Base-by-base conservation (phyloP, 1,140 invertebrate species). In the Ephestia elutella region DNA sequence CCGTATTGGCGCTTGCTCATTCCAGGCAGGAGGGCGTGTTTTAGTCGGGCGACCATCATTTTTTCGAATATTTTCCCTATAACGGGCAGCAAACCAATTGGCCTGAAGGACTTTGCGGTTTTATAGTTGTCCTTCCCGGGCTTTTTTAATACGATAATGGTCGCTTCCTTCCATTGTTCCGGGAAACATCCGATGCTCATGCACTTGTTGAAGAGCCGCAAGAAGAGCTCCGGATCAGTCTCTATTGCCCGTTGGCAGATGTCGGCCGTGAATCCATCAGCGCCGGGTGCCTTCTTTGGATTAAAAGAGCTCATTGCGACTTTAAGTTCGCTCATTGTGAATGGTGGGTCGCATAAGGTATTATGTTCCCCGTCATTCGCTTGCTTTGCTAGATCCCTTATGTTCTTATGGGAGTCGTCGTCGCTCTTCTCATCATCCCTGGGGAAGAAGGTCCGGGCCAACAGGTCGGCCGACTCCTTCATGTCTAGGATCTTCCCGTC, bases 41-140 rank as follows among this genome's bases (percentile, higher is more conserved):
- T 56, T 0, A 56, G 11, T 10, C 53, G 30, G 13, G 35, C 20
- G 0, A 63, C 35, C 25, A 59, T 1, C 54, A 63, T 44, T 19
- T 63, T 63, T 13, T 63, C 62, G 9, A 51, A 21, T 1, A 59
- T 51, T 18, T 63, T 63, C 0, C 62, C 62, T 30, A 63, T 0
- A 0, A 60, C 48, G 10, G 62, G 35, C 0, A 64, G 51, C 0
- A 65, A 38, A 4, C 63, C 63, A 13, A 65, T 60, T 4, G 63
- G 59, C 18, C 63, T 49, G n/a, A 60, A 60, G 0, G 63, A 49
- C 38, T 65, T 60, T 0, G 63, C 58, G n/a, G 20, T 8, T 7
- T 11, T 57, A 21, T 65, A 65, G 19, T 57, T 15, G 0, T 57
- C 50, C 44, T 65, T 65, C 0, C 51, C 58, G 0, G 63, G 58